phyloP scores from a whole-genome alignment of 2,888 invertebrate genomes.

The Hemicrepidius hirtus region DNA sequence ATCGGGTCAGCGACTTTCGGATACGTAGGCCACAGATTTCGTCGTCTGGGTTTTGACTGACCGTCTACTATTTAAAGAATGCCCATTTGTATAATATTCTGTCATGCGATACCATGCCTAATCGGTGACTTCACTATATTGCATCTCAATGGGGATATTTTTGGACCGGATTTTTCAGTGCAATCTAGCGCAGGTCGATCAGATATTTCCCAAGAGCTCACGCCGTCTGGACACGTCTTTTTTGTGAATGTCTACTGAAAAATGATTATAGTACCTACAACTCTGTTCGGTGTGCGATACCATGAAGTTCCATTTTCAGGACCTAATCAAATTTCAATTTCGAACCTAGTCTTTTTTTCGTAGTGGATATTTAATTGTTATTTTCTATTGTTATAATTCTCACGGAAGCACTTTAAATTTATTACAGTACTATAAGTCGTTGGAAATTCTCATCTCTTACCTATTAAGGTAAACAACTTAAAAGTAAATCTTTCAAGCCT shows the following conservation, averaged over 20 bases:
- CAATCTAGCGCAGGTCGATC: background rate
- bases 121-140: background rate
- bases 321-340: no score
- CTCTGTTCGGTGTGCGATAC: background rate
- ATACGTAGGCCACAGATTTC: conserved; percentile 12
- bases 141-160: background rate
- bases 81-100: background rate
- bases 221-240: background rate
- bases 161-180: conserved; percentile 20
- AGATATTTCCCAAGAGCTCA: conserved; percentile 14
- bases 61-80: conserved; percentile 15
- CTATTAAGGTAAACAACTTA: no score
- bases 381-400: no score
- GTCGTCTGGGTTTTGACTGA: conserved; percentile 19
- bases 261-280: background rate
- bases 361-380: no score
- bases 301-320: no score
- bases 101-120: background rate
- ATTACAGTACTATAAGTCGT: no score
- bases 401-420: no score
- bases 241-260: background rate
- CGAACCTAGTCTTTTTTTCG: no score
- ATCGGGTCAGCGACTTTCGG: conserved; percentile 59
- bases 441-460: no score
- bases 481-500: no score